A percentile compares a stretch with the other conserved stretches of the same genome.
Conservation (phyloP, 1,140 invertebrate genomes). For the Drosophila ficusphila region DNA sequence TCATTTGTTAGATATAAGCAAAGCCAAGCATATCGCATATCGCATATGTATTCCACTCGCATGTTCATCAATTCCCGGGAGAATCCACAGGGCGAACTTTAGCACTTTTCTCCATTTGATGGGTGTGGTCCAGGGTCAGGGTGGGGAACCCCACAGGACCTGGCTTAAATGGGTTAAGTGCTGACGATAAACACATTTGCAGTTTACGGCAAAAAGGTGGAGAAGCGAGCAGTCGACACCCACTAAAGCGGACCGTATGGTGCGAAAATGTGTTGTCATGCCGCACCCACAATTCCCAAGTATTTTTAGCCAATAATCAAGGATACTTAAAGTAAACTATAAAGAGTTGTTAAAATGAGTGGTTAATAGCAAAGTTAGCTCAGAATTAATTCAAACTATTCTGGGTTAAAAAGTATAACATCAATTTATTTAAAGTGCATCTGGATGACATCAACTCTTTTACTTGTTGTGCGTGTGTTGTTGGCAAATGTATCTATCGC, state of each 20-base stretch:
- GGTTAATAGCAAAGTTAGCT: no score
- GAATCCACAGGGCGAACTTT: conserved; percentile 18
- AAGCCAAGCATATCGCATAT: conserved; percentile 9
- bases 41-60: conserved; percentile 18
- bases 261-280: conserved; percentile 16
- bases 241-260: conserved; percentile 9
- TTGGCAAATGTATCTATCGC: background rate
- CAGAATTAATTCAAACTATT: no score
- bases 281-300: background rate
- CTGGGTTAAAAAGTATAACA: background rate
- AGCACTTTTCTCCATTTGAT: conserved; percentile 27
- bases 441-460: background rate
- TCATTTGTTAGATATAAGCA: conserved; percentile 58
- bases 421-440: background rate
- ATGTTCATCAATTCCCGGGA: conserved; percentile 49
- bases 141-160: conserved; percentile 3
- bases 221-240: conserved; percentile 22
- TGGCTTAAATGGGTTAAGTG: conserved; percentile 46
- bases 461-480: background rate
- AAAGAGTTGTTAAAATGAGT: background rate
- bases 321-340: background rate
- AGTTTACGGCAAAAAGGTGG: conserved; percentile 5
- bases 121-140: conserved; percentile 21
- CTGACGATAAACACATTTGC: conserved; percentile 42
- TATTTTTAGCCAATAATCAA: background rate